Conservation (phyloP, 2,113 vertebrate genomes). For the Callaeas wilsoni region DNA sequence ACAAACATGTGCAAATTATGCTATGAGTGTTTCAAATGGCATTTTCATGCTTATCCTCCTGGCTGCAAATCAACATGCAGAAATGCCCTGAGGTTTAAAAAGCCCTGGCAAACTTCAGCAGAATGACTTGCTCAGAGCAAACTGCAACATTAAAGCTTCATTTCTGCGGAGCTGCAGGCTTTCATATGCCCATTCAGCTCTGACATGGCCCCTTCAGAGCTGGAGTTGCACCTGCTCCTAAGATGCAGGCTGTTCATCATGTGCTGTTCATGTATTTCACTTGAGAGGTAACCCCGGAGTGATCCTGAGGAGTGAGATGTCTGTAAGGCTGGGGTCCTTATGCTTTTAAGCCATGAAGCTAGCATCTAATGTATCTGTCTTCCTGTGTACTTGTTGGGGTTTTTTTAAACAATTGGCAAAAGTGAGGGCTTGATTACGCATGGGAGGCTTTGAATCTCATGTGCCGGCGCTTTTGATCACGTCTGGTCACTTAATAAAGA, state of each 20-base stretch:
- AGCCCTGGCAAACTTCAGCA: not conserved
- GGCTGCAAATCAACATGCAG: not conserved
- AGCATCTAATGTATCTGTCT: not conserved
- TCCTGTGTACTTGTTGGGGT: not conserved
- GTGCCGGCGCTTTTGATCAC: not conserved
- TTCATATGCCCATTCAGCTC: not conserved
- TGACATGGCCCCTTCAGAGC: not conserved
- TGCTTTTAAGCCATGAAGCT: not conserved
- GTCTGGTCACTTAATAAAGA: not conserved
- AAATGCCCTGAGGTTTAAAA: not conserved
- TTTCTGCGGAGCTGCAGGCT: not conserved
- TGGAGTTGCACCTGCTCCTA: not conserved
- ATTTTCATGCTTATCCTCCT: not conserved
- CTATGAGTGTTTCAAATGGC: not conserved
- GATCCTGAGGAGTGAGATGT: not conserved
- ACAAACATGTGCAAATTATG: not conserved
- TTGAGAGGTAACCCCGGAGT: not conserved
- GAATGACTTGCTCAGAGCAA: not conserved
- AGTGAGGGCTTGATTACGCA: not conserved
- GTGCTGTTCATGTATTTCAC: not conserved
- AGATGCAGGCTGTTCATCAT: not conserved
- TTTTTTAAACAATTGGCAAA: not conserved
- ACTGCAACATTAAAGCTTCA: not conserved
- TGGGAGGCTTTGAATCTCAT: not conserved
- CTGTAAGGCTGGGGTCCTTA: not conserved